Evolutionary conservation across 2,888 invertebrate genomes (phyloP), one percentile per base, ranked within the genome.

Genomic region (Phyto melanocephala): DNA sequence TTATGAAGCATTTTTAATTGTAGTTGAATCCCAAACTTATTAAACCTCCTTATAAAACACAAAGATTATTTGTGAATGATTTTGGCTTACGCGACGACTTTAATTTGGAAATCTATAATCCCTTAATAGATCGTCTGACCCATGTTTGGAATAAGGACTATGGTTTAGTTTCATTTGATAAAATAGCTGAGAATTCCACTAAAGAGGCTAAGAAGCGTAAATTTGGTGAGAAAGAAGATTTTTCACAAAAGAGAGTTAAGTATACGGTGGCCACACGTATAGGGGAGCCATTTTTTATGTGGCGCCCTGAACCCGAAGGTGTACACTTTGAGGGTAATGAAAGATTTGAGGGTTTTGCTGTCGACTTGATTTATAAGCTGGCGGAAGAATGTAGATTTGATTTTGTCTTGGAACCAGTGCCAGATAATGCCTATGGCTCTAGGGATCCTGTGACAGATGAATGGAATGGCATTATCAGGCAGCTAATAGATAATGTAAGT

Each of bases 331-430:
- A 92, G 71, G 97, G 96, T 4, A 97, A 97, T 89, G 95, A 94
- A 87, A 93, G 95, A 33, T 97, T 94, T 88, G 95, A 96, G 89
- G 98, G 98, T 1, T 99, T 97, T 90, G 95, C 96, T 2, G 94
- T 98, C 86, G 99, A 99, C 90, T 92, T 99, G 58, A 95, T 99
- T 86, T 93, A 95, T 77, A 94, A 95, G 88, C 94, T 99, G 86
- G 93, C 97, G 11, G 93, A 93, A 85, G 91, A 93, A 13, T 90
- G 95, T 76, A 92, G 93, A 81, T 94, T 96, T 87, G 94, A 94
- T 86, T 96, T 94, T 87, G 92, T 92, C 84, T 93, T 96, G 84
- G 93, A 94, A 86, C 92, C 96, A 11, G 95, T 95, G 1, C 93
- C 93, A 0, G 96, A 95, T 87, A 93, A 93, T 54, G 92, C 92